phyloP scores from a whole-genome alignment of 1,140 invertebrate genomes.

The Agrypnia vestita region DNA sequence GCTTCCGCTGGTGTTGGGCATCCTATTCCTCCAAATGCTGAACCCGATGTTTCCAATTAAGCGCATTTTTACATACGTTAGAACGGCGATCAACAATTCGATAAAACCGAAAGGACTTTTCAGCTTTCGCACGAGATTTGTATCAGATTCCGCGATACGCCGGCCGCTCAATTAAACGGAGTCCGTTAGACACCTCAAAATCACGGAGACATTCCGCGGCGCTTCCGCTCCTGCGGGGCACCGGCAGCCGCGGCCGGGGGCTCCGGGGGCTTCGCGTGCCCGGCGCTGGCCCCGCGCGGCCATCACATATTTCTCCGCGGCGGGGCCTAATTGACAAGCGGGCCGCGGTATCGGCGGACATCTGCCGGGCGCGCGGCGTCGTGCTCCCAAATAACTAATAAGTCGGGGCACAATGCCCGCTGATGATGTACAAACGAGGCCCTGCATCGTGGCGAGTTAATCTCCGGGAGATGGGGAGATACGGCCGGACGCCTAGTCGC shows the following conservation, averaged over 20 bases:
- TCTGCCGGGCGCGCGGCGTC: background rate
- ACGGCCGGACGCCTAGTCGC: constrained; percentile 8
- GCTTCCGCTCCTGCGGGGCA: too few species aligned
- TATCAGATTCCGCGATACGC: too few species aligned
- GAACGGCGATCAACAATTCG: too few species aligned
- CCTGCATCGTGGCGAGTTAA: constrained; percentile 34
- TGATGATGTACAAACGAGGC: constrained; percentile 38
- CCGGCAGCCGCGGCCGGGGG: background rate
- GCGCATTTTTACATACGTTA: too few species aligned
- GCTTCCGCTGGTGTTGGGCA: too few species aligned
- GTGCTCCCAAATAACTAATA: constrained; percentile 34
- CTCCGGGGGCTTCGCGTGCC: background rate
- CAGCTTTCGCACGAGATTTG: too few species aligned
- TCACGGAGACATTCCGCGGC: too few species aligned
- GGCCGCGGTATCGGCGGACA: constrained; percentile 18
- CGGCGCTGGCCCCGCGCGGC: background rate
- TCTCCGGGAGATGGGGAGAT: constrained; percentile 17
- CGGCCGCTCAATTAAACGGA: too few species aligned
- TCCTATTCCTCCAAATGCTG: too few species aligned
- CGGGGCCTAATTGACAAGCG: constrained; percentile 23
- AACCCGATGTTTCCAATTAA: too few species aligned
- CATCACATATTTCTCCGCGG: constrained; percentile 31
- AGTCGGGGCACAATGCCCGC: background rate
- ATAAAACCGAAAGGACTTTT: too few species aligned
- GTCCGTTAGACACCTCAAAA: too few species aligned